Base-by-base conservation (phyloP, 2,113 vertebrate genomes). In the Orycteropus afer region DNA sequence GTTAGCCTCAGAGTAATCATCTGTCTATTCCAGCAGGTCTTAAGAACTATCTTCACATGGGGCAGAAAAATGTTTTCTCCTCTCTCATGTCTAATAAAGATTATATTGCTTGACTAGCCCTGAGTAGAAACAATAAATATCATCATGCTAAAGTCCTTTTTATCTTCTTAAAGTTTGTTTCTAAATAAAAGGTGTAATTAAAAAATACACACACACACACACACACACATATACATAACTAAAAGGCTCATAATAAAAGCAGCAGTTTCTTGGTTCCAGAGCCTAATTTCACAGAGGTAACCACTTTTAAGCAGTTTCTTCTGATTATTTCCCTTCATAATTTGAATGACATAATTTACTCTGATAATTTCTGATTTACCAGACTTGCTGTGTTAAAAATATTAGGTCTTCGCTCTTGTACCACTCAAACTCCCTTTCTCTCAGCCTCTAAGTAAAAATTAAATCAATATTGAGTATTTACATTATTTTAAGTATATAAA, bases 41-140 rank as follows among this genome's bases (percentile, higher is more conserved):
- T 13, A 82, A 25, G 85, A 88, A 49, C 40, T 78, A 40, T 51
- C 32, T 65, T 40, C 77, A 78, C 8, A 7, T 15, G 6, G 34
- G 29, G 25, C 53, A 89, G 25, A 67, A 84, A 83, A 91, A 37
- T 32, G 22, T 59, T 49, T 51, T 86, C 37, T 10, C 32, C n/a
- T 67, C n/a, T 76, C 55, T 92, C 51, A 55, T 63, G 84, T 89
- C 37, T 61, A 76, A 77, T 81, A 49, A 81, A 69, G 57, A 82
- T 86, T 42, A 80, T 55, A 86, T 9, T 89, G 86, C 59, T 49
- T 71, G n/a, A 81, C 20, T 55, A 63, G 5, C 59, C 34, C 45
- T 92, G 59, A 71, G 78, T 57, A 10, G n/a, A 90, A 90, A 93
- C 78, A 29, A 92, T 51, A 80, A 45, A 67, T 37, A 91, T 59